These are phyloP conservation scores for Cactoblastis cactorum DNA, from an alignment of 2,888 invertebrate species.

Conservation along the genomic window DNA sequence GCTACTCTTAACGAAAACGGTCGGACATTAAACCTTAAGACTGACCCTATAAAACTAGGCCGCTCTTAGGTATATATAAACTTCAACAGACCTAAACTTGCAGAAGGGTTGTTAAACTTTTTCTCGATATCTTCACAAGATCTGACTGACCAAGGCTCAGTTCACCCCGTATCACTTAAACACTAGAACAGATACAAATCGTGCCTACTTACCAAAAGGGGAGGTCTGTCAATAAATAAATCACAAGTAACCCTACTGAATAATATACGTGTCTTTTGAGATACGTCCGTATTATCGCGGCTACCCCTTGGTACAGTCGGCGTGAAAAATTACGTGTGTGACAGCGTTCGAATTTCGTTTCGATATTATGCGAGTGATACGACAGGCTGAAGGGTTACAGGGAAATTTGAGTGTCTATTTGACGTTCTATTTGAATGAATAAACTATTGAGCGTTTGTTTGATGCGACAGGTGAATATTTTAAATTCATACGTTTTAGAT, in stretches of 20 bases:
- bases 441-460: too few species aligned
- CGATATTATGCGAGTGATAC: neutral
- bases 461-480: too few species aligned
- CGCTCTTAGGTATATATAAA: too few species aligned
- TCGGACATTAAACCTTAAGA: too few species aligned
- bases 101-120: too few species aligned
- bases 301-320: conserved; percentile 39
- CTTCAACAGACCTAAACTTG: too few species aligned
- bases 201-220: conserved; percentile 24
- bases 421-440: too few species aligned
- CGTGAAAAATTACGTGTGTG: conserved; percentile 1
- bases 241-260: conserved; percentile 53
- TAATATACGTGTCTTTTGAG: conserved; percentile 68
- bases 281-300: conserved; percentile 59
- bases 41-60: too few species aligned
- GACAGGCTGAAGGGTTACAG: neutral
- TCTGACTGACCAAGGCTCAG: too few species aligned
- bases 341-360: conserved; percentile 10
- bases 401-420: neutral
- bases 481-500: too few species aligned
- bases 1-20: too few species aligned
- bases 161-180: neutral
- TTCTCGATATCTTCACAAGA: too few species aligned
- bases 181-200: conserved; percentile 17
- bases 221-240: conserved; percentile 54